Conservation (phyloP, 2,797 vertebrate genomes). For the Eutrigla gurnardus region DNA sequence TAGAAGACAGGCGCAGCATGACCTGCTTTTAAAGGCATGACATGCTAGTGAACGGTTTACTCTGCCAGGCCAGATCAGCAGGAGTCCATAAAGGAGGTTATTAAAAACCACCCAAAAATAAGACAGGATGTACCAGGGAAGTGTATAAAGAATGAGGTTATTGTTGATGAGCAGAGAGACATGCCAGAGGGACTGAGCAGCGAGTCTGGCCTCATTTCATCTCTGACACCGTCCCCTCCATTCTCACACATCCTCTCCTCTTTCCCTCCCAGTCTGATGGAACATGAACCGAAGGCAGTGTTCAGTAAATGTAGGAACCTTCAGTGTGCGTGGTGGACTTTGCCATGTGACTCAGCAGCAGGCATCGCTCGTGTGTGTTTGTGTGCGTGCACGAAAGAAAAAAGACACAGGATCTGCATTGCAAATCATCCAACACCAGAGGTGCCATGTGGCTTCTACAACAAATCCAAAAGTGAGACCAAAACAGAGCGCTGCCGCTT, state of each 20-base stretch:
- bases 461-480: conserved; percentile 32
- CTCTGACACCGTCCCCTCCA: conserved; percentile 11
- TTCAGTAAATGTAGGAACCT: conserved; percentile 48
- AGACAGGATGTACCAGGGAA: conserved; percentile 37
- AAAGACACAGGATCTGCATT: conserved; percentile 54
- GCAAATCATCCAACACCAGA: conserved; percentile 48
- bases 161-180: conserved; percentile 27
- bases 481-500: conserved; percentile 22
- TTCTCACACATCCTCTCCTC: conserved; percentile 22
- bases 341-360: conserved; percentile 60
- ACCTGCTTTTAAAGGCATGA: conserved; percentile 24
- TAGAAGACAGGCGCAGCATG: conserved; percentile 29
- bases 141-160: conserved; percentile 12
- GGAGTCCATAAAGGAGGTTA: conserved; percentile 37
- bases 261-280: conserved; percentile 30
- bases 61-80: conserved; percentile 18
- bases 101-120: conserved; percentile 54
- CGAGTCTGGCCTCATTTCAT: conserved; percentile 42
- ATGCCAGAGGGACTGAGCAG: conserved; percentile 21
- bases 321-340: conserved; percentile 10
- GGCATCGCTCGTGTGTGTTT: conserved; percentile 8
- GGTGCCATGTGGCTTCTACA: conserved; percentile 39
- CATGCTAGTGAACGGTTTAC: conserved; percentile 16
- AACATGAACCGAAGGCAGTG: conserved; percentile 41
- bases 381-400: background rate